phyloP scores from a whole-genome alignment of 2,113 vertebrate genomes.

The Callipepla squamata region DNA sequence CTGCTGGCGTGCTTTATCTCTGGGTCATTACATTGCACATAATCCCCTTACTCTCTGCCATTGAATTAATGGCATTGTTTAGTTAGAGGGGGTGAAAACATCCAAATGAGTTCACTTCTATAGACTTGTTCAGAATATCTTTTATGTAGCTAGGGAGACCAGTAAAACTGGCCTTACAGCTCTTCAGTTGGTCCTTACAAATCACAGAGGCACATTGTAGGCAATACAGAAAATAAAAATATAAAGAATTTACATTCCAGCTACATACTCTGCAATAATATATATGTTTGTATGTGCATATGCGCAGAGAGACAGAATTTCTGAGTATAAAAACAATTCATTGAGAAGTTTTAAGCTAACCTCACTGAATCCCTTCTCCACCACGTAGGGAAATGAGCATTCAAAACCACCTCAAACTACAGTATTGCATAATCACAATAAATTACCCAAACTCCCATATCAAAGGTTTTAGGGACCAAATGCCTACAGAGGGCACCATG shows the following conservation, averaged over 20 bases:
- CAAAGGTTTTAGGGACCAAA: not conserved
- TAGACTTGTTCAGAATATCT: slow-evolving; percentile 19
- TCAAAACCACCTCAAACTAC: not conserved
- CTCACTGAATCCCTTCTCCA: not conserved
- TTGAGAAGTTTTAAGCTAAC: slow-evolving; percentile 15
- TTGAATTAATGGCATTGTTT: not conserved
- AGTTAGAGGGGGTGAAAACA: not conserved
- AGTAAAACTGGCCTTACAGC: slow-evolving; percentile 34
- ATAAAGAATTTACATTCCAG: slow-evolving; percentile 45
- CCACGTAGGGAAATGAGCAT: not conserved
- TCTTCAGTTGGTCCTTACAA: slow-evolving; percentile 29
- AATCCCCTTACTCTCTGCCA: not conserved
- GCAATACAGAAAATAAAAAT: slow-evolving; percentile 64
- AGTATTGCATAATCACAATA: not conserved
- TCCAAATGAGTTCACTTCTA: not conserved
- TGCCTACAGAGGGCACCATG: not conserved
- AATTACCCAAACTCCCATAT: not conserved
- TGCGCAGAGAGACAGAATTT: not conserved
- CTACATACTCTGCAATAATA: slow-evolving; percentile 27
- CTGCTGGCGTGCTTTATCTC: slow-evolving; percentile 35
- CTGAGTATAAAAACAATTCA: slow-evolving; percentile 50
- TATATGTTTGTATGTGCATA: not conserved
- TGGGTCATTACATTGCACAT: not conserved
- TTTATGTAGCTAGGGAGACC: slow-evolving; percentile 15
- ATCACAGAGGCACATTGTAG: slow-evolving; percentile 55